phyloP scores from a whole-genome alignment of 2,888 invertebrate species.

The Chrysodeixis includens region DNA sequence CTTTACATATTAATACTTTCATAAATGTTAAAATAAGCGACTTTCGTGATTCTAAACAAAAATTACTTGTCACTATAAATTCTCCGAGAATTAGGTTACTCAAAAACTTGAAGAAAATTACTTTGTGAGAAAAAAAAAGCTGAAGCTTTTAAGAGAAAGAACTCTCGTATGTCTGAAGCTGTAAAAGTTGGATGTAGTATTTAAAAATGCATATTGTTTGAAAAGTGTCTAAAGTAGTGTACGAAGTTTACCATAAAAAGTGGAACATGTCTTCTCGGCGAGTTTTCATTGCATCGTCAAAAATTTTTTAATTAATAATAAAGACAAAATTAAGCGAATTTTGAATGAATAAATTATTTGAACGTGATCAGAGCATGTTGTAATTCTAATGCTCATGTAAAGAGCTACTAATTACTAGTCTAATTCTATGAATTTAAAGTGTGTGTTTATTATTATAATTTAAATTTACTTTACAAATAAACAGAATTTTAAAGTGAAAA shows the following conservation, averaged over 20 bases:
- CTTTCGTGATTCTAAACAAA: not conserved
- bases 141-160: slow-evolving; percentile 33
- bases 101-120: slow-evolving; percentile 12
- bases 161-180: slow-evolving; percentile 33
- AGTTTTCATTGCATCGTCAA: not conserved
- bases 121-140: slow-evolving; percentile 17
- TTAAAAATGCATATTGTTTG: slow-evolving; percentile 75
- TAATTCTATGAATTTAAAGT: no score
- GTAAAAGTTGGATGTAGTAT: slow-evolving; percentile 60
- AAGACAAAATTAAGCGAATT: no score
- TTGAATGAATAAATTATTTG: no score
- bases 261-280: slow-evolving; percentile 15
- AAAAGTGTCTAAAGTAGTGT: slow-evolving; percentile 54
- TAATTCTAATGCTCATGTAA: no score
- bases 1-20: not conserved
- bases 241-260: slow-evolving; percentile 40
- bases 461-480: no score
- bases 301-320: not conserved
- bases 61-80: slow-evolving; percentile 6
- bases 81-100: slow-evolving; percentile 9
- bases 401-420: no score
- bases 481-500: no score
- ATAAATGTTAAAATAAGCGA: slow-evolving; percentile 1
- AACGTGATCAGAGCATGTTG: no score
- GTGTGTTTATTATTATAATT: no score